Conservation (phyloP, 2,888 invertebrate species). For the Auanema sp. region DNA sequence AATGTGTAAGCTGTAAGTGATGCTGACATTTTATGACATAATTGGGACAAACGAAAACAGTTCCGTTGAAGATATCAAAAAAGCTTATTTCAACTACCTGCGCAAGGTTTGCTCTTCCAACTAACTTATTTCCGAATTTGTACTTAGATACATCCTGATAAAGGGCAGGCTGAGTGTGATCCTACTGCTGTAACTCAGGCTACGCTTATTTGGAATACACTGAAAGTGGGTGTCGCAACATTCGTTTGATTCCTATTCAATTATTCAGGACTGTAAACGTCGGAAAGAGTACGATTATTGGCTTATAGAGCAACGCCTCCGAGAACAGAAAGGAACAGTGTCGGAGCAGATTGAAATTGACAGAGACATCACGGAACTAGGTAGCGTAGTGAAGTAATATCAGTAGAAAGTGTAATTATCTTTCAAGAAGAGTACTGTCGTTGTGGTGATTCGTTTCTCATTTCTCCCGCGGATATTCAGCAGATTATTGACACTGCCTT, state of each 20-base stretch:
- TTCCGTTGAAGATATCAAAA: slow-evolving; percentile 44
- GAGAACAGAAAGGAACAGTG: slow-evolving; percentile 48
- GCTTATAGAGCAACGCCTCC: slow-evolving; percentile 57
- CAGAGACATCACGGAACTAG: slow-evolving; percentile 14
- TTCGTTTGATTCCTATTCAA: neutral
- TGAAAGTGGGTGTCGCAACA: slow-evolving; percentile 28
- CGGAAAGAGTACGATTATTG: slow-evolving; percentile 43
- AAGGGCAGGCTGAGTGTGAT: slow-evolving; percentile 24
- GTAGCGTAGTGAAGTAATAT: neutral
- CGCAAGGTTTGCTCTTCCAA: slow-evolving; percentile 25
- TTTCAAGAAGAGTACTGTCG: slow-evolving; percentile 40
- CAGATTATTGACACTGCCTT: slow-evolving; percentile 53
- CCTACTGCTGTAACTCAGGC: slow-evolving; percentile 13
- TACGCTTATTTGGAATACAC: slow-evolving; percentile 17
- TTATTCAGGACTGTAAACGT: slow-evolving; percentile 3
- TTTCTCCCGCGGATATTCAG: slow-evolving; percentile 32
- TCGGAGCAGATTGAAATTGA: slow-evolving; percentile 40
- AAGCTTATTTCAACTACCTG: slow-evolving; percentile 50
- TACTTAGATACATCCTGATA: slow-evolving; percentile 53
- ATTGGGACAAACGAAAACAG: slow-evolving; percentile 35
- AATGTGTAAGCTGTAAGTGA: slow-evolving; percentile 11
- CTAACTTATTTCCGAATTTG: neutral
- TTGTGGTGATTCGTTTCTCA: slow-evolving; percentile 39
- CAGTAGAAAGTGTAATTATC: too few species aligned
- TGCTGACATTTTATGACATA: slow-evolving; percentile 57